A percentile compares a stretch with the other conserved stretches of the same genome.
phyloP scores from a whole-genome alignment of 2,797 vertebrate species.

The Poecilia wingei region DNA sequence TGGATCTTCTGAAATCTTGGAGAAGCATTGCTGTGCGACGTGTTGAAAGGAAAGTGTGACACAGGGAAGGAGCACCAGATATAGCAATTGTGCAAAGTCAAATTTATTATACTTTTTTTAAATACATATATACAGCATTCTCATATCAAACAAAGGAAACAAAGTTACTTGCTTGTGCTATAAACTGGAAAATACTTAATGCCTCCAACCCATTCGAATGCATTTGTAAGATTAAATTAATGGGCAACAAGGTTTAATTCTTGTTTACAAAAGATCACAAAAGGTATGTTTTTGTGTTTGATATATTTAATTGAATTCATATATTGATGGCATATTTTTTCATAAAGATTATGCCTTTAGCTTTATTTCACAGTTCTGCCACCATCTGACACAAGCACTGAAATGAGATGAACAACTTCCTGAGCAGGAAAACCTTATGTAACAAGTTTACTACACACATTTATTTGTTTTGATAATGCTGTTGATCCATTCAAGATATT shows the following conservation, averaged over 20 bases:
- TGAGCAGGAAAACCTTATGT: not conserved
- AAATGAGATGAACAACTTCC: not conserved
- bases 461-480: not conserved
- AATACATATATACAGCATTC: too few species aligned
- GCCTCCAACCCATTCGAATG: too few species aligned
- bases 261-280: not conserved
- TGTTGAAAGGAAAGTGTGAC: too few species aligned
- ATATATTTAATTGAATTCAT: not conserved
- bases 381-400: not conserved
- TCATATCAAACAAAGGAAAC: too few species aligned
- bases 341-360: not conserved
- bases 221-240: not conserved
- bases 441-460: not conserved
- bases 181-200: too few species aligned
- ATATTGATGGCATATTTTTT: not conserved
- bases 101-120: too few species aligned
- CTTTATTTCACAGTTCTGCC: not conserved
- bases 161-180: too few species aligned
- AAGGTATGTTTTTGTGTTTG: not conserved
- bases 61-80: too few species aligned
- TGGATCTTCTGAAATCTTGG: too few species aligned
- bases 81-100: too few species aligned
- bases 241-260: not conserved
- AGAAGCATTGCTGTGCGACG: too few species aligned
- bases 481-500: slow-evolving; percentile 63